A percentile compares a stretch with the other conserved stretches of the same genome.
Conservation (phyloP, 2,797 vertebrate genomes). For the Phoebastria nigripes region DNA sequence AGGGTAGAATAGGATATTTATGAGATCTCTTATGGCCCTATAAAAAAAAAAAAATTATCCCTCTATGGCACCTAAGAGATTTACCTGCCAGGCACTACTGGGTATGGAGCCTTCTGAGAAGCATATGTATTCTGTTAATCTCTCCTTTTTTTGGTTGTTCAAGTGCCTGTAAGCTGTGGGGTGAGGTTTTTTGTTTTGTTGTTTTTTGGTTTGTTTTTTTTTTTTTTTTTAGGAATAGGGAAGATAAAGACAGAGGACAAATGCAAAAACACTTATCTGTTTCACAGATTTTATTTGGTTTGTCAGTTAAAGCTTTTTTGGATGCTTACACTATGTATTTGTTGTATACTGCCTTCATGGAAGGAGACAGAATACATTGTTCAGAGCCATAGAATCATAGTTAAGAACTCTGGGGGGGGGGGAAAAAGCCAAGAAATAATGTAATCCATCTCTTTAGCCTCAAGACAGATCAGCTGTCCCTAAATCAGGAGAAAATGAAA, state of each 20-base stretch:
- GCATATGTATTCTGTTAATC: neutral
- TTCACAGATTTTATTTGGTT: neutral
- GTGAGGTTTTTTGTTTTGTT: neutral
- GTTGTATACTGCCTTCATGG: neutral
- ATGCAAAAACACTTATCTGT: neutral
- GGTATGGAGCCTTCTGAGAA: neutral
- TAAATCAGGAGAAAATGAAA: slow-evolving; percentile 5
- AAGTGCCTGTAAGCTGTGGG: neutral
- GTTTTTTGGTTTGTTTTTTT: neutral
- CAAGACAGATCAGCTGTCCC: neutral
- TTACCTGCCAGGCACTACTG: neutral
- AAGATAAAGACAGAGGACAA: neutral
- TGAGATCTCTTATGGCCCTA: neutral
- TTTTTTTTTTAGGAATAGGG: neutral
- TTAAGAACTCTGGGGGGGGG: neutral
- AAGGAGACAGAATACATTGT: neutral
- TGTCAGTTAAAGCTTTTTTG: neutral
- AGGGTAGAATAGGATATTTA: neutral
- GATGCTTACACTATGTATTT: neutral
- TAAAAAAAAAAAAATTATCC: neutral
- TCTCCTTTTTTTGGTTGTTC: neutral
- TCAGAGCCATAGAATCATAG: neutral
- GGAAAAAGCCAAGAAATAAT: neutral
- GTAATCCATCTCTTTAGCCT: neutral
- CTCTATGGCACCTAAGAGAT: neutral